Evolutionary conservation across 2,797 vertebrate genomes (phyloP), one percentile per base, ranked within the genome.

Genomic region (Hafferia zeledoni): DNA sequence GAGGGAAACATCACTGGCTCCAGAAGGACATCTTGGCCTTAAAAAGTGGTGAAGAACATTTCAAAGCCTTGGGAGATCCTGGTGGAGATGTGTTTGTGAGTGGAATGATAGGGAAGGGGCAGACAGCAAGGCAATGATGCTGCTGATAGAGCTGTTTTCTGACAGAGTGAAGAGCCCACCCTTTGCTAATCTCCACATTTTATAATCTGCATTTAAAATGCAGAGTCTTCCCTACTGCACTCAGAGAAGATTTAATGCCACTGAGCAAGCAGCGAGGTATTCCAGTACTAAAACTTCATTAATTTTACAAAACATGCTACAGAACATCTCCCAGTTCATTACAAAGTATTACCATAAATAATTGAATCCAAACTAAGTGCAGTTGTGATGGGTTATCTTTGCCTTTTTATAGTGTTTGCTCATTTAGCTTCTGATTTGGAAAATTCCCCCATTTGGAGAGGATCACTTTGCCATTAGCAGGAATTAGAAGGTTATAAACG

Each of bases 281-380:
- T 93, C 49, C 64, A 83, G 69, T n/a, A 77, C 82, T 88, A 93
- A 94, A 96, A 96, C 93, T 87, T 94, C 95, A 97, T 97, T 96
- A 96, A 96, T 96, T 95, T 95, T 96, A 95, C 93, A 97, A 90
- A 89, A 78, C 65, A 70, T 2, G 53, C 70, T 67, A 37, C 80
- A 67, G 88, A 93, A 74, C 86, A 87, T 81, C 93, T 94, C 94
- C 87, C 69, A 96, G 94, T 91, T 94, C 91, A 94, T 96, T 91
- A 96, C 8, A 4, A 79, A 81, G 77, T 55, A 95, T 87, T 91
- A 60, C 80, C 83, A 94, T 95, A 94, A 97, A 97, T 96, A 96
- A 97, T 81, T 96, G 88, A 97, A 93, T 85, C 77, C 74, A 77
- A 89, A 85, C 71, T 59, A 89, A 96, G 95, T 95, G 96, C 82